Conservation (phyloP, 2,113 vertebrate species). For the Barbus barbus region DNA sequence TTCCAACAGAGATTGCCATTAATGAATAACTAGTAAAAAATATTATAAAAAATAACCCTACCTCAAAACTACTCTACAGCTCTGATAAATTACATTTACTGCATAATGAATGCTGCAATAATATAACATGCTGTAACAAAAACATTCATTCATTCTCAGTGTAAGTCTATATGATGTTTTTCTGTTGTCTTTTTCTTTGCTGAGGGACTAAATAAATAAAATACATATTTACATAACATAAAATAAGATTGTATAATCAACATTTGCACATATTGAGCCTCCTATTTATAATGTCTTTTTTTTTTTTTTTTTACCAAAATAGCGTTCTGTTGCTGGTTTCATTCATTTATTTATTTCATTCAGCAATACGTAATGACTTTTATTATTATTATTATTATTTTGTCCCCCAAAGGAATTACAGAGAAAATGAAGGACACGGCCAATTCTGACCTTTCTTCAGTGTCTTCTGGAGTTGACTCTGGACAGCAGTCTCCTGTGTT, state of each 20-base stretch:
- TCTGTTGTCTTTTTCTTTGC: too few species aligned
- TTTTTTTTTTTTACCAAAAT: not conserved
- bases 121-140: not conserved
- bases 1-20: not conserved
- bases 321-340: not conserved
- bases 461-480: slow-evolving; percentile 77
- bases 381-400: not conserved
- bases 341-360: too few species aligned
- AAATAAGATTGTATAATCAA: not conserved
- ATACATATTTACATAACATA: too few species aligned
- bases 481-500: slow-evolving; percentile 82
- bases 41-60: not conserved
- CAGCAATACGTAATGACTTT: not conserved
- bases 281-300: not conserved
- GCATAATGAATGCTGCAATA: not conserved
- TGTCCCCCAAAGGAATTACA: slow-evolving; percentile 75
- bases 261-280: not conserved
- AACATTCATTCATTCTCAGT: too few species aligned
- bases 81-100: not conserved
- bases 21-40: not conserved
- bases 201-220: too few species aligned
- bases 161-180: too few species aligned
- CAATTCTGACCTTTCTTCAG: slow-evolving; percentile 77
- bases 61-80: not conserved
- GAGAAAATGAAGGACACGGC: slow-evolving; percentile 76